Evolutionary conservation across 2,888 invertebrate species (phyloP).

Genomic region (Orchestes rusci): DNA sequence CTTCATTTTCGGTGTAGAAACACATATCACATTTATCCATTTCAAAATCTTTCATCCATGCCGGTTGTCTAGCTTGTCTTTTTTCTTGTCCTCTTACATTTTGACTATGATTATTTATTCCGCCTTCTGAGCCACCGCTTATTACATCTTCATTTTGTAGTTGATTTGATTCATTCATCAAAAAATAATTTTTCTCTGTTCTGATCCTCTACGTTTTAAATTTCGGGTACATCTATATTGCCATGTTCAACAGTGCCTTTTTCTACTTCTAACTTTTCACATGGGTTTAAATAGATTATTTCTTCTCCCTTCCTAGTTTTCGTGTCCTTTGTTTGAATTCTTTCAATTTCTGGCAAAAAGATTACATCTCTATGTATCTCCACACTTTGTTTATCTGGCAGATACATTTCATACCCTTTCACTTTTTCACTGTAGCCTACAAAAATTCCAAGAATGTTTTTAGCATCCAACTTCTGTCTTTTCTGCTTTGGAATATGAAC

Average conservation of each 20-base stretch:
- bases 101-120: too few species aligned
- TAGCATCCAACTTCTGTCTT: slow-evolving; percentile 3
- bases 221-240: neutral
- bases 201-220: neutral
- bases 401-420: slow-evolving; percentile 20
- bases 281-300: neutral
- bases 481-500: neutral
- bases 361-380: slow-evolving; percentile 12
- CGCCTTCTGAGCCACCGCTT: neutral
- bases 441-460: too few species aligned
- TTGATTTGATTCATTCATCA: neutral
- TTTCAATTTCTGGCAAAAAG: slow-evolving; percentile 4
- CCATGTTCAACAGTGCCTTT: neutral
- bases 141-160: neutral
- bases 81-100: neutral
- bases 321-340: neutral
- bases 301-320: neutral
- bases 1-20: neutral
- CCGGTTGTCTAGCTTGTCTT: neutral
- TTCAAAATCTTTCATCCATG: neutral
- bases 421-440: too few species aligned
- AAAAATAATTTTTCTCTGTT: neutral
- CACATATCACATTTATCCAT: neutral
- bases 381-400: slow-evolving; percentile 10
- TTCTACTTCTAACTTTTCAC: neutral